Percentiles rank a stretch among this genome's conserved stretches.
phyloP scores from a whole-genome alignment of 1,140 invertebrate genomes.

The Stegodyphus mimosarum region DNA sequence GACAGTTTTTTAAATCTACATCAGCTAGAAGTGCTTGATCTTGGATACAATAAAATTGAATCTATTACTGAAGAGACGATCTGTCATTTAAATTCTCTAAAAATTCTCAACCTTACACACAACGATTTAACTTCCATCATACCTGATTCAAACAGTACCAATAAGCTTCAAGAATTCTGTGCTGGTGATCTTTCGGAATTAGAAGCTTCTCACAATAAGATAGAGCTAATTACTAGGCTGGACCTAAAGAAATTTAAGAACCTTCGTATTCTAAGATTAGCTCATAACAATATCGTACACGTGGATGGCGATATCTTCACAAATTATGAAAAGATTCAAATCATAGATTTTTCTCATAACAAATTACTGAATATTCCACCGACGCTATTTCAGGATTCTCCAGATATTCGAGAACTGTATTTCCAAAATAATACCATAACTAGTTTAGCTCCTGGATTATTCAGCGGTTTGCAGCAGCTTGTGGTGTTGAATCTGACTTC shows the following conservation, averaged over 20 bases:
- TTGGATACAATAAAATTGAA: slow-evolving; percentile 61
- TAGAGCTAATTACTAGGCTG: slow-evolving; percentile 76
- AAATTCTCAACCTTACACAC: slow-evolving; percentile 83
- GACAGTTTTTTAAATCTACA: slow-evolving; percentile 72
- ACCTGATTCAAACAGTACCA: slow-evolving; percentile 64
- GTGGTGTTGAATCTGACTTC: slow-evolving; percentile 86
- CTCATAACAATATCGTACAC: slow-evolving; percentile 85
- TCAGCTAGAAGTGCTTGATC: slow-evolving; percentile 74
- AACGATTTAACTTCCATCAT: slow-evolving; percentile 75
- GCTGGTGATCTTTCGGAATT: slow-evolving; percentile 73
- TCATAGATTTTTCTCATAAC: slow-evolving; percentile 87
- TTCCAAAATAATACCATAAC: slow-evolving; percentile 86
- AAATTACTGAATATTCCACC: slow-evolving; percentile 80
- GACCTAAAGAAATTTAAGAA: slow-evolving; percentile 61
- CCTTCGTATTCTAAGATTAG: slow-evolving; percentile 71
- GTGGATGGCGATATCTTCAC: slow-evolving; percentile 81
- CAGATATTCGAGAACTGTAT: slow-evolving; percentile 81
- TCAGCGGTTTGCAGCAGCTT: slow-evolving; percentile 83
- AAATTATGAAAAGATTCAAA: slow-evolving; percentile 78
- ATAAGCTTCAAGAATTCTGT: slow-evolving; percentile 67
- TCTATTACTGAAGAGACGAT: slow-evolving; percentile 68
- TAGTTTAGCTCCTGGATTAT: slow-evolving; percentile 79
- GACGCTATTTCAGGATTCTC: slow-evolving; percentile 78
- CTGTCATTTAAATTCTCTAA: slow-evolving; percentile 81
- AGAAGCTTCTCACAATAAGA: slow-evolving; percentile 81